Evolutionary conservation across 2,797 vertebrate species (phyloP), one percentile per base, ranked within the genome.

Genomic region (Gouania willdenowi): DNA sequence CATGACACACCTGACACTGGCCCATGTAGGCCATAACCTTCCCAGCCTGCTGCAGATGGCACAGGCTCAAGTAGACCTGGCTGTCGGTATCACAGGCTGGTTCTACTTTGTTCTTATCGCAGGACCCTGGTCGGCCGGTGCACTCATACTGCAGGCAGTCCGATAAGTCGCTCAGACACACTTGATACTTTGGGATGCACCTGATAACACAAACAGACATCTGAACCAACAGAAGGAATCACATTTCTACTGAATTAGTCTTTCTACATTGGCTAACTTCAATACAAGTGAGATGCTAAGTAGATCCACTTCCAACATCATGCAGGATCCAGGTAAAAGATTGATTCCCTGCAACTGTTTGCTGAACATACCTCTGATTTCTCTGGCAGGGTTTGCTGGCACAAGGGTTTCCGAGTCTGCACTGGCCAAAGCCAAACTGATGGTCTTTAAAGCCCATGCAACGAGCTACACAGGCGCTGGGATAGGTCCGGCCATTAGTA

Each of bases 391-490:
- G 92, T 49, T 93, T 93, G 30, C 77, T 80, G 33, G 82, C 72
- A 44, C 96, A 99, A 5, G 92, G 91, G 63, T 94, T 89, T 40
- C 87, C 92, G 53, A 83, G 89, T 40, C 88, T 81, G 58, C 95
- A 99, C 0, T 88, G 87, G 41, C 95, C 96, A 38, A 92, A 99
- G 42, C 92, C 85, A 79, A 96, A 97, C 23, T 98, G 91, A 25
- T 87, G 85, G 77, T 98, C 95, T 45, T 88, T 88, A 62, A 98
- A 93, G n/a, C 92, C 94, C 59, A 94, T 87, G 12, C 96, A 99
- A 42, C 95, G 92, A 11, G 96, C 95, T 35, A 97, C 91, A 8
- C 96, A 98, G 0, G 92, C 93, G 1, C 94, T 97, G 48, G 95
- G 95, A 26, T 99, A 99, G 0, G 94, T 98, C 37, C 94, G 92